Evolutionary conservation across 2,797 vertebrate genomes (phyloP).

Genomic region (Leptodactylus fallax): DNA sequence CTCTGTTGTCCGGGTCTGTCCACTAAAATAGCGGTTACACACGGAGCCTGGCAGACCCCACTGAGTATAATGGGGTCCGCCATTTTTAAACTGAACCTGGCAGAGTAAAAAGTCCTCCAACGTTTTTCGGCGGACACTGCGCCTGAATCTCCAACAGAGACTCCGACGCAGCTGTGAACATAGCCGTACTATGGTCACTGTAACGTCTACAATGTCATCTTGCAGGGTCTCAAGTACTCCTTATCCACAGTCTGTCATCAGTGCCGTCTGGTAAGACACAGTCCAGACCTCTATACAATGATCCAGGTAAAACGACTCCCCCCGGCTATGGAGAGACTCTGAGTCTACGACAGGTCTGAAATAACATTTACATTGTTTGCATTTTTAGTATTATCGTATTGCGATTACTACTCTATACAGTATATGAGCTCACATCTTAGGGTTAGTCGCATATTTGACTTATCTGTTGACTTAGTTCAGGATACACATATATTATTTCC

Average conservation of each 20-base stretch:
- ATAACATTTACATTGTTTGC: slow-evolving; percentile 16
- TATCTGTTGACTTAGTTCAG: slow-evolving; percentile 11
- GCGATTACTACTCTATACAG: background rate
- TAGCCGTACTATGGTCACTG: background rate
- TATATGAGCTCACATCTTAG: background rate
- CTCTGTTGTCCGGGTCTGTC: no score
- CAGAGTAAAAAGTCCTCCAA: no score
- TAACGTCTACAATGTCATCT: background rate
- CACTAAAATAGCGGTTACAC: no score
- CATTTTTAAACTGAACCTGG: no score
- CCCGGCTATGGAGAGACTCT: background rate
- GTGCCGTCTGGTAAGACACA: background rate
- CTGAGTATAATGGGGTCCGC: no score
- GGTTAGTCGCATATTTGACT: background rate
- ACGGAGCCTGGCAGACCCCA: no score
- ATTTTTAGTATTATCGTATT: slow-evolving; percentile 9
- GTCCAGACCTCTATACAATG: background rate
- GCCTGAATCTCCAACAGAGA: no score
- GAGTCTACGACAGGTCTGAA: background rate
- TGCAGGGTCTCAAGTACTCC: no score
- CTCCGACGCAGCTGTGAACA: no score
- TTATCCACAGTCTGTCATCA: background rate
- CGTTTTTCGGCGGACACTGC: no score
- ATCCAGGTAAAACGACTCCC: background rate
- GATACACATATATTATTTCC: background rate